Conservation (phyloP, 30 jellyfish, hydroid and myxozoan genomes). For the Turritopsis dohrnii region DNA sequence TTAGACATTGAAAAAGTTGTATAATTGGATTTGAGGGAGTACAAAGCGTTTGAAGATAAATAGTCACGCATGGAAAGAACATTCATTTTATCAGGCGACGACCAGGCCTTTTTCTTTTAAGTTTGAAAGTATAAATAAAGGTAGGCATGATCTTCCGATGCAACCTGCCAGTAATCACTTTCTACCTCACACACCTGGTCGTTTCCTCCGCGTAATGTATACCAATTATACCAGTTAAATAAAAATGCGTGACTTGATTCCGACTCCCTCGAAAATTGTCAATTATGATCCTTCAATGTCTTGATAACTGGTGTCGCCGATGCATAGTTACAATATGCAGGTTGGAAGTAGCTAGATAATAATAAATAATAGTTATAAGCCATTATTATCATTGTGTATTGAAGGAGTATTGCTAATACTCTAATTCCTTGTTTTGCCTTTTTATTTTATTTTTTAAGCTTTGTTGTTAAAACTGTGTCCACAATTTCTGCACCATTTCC, state of each 20-base stretch:
- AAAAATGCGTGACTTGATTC: neutral
- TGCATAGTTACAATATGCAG: neutral
- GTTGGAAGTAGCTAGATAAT: neutral
- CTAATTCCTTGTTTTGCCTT: too few species aligned
- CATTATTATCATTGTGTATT: too few species aligned
- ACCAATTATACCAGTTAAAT: neutral
- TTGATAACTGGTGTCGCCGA: conserved; percentile 21
- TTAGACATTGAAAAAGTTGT: conserved; percentile 31
- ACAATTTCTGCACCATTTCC: neutral
- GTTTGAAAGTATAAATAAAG: neutral
- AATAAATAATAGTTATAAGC: neutral
- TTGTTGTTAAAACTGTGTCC: neutral
- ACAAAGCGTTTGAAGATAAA: neutral
- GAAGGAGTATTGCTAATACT: neutral
- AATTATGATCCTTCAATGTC: conserved; percentile 14
- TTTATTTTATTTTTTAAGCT: too few species aligned
- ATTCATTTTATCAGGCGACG: conserved; percentile 4
- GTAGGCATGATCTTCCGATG: conserved; percentile 9
- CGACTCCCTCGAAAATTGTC: neutral
- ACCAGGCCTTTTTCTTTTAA: conserved; percentile 17
- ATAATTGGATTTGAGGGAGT: conserved; percentile 22
- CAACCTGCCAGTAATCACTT: neutral
- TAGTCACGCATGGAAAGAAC: neutral
- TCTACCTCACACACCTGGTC: neutral
- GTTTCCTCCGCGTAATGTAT: neutral